Conservation (phyloP, 2,797 vertebrate genomes). For the Semaprochilodus insignis region DNA sequence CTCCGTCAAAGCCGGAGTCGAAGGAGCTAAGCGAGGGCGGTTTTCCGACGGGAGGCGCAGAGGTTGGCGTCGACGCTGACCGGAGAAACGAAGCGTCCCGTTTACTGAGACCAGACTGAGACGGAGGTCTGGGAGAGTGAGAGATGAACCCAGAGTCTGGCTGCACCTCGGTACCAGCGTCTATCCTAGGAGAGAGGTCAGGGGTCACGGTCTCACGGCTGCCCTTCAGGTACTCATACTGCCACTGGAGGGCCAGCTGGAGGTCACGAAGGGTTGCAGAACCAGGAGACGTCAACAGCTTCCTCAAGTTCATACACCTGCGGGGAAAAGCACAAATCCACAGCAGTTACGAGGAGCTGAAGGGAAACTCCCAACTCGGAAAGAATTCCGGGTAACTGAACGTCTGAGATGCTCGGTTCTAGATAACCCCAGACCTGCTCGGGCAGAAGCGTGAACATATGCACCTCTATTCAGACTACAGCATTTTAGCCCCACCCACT, state of each 20-base stretch:
- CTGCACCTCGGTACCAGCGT: neutral
- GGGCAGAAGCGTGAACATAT: no score
- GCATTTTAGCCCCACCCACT: no score
- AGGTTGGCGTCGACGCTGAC: neutral
- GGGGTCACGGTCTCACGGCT: neutral
- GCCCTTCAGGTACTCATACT: conserved; percentile 70
- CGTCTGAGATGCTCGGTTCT: no score
- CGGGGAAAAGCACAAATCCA: neutral
- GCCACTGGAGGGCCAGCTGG: conserved; percentile 77
- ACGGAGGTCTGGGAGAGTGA: neutral
- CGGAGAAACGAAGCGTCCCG: conserved; percentile 9
- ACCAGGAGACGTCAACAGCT: conserved; percentile 69
- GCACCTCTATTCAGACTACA: no score
- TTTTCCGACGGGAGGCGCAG: conserved; percentile 48
- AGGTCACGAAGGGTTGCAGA: conserved; percentile 67
- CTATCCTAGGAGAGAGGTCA: neutral
- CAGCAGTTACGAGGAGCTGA: no score
- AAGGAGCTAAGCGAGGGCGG: conserved; percentile 72
- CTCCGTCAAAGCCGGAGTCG: conserved; percentile 77
- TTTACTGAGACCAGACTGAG: neutral
- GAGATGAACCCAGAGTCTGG: neutral
- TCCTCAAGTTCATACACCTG: conserved; percentile 75
- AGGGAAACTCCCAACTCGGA: no score
- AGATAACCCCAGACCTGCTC: no score
- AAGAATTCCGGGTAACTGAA: no score